Conservation (phyloP, 2,797 vertebrate species). For the Galaxias olidus region DNA sequence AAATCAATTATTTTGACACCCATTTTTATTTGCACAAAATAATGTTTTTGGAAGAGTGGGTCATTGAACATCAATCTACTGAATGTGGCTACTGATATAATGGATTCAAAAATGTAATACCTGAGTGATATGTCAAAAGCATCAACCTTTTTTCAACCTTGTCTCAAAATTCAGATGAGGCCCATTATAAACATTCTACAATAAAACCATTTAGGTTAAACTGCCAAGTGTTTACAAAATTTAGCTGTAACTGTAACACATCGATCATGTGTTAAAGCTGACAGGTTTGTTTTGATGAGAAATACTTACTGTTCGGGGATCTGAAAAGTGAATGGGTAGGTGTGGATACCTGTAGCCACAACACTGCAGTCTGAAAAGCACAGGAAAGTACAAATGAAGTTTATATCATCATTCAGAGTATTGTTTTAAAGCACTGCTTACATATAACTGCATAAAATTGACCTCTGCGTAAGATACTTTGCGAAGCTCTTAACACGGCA, state of each 20-base stretch:
- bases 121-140: no score
- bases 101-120: no score
- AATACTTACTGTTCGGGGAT: conserved; percentile 65
- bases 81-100: no score
- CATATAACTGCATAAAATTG: background rate
- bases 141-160: no score
- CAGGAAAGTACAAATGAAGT: background rate
- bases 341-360: conserved; percentile 58
- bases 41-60: no score
- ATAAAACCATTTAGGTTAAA: background rate
- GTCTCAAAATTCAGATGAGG: no score
- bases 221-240: background rate
- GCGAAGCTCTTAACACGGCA: no score
- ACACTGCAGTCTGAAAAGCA: conserved; percentile 56
- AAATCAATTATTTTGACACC: no score
- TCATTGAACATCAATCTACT: no score
- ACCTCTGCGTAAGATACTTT: no score
- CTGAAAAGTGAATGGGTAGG: conserved; percentile 75
- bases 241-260: background rate
- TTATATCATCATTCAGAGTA: no score
- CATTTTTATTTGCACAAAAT: no score
- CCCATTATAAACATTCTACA: background rate
- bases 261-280: background rate
- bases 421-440: background rate
- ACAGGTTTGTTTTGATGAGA: background rate